Percentiles rank a stretch among this genome's conserved stretches.
These are phyloP conservation scores for Coregonus sp. DNA, from an alignment of 2,797 vertebrate species.

Conservation along the genomic window DNA sequence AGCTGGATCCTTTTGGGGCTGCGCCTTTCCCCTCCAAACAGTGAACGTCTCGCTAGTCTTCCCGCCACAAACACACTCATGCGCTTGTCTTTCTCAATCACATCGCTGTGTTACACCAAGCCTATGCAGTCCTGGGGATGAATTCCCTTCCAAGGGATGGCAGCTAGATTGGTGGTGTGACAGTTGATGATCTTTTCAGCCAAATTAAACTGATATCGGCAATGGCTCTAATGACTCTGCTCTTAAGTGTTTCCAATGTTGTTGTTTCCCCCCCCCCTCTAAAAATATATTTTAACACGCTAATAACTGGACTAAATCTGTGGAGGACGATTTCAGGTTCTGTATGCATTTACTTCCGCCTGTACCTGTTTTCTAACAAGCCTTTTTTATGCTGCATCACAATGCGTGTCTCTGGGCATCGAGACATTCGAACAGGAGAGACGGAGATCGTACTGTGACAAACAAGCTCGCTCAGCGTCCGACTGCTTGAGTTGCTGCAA, in stretches of 20 bases:
- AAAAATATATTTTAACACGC: constrained; percentile 46
- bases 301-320: constrained; percentile 52
- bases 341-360: constrained; percentile 49
- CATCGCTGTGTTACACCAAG: constrained; percentile 50
- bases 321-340: constrained; percentile 48
- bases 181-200: constrained; percentile 4
- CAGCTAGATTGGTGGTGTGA: constrained; percentile 35
- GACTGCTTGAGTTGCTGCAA: constrained; percentile 51
- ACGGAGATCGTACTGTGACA: constrained; percentile 50
- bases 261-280: neutral
- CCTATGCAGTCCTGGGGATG: constrained; percentile 25
- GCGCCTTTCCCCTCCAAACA: constrained; percentile 95
- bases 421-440: constrained; percentile 11
- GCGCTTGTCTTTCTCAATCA: neutral
- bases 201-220: neutral
- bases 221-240: too few species aligned
- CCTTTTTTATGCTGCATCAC: constrained; percentile 71
- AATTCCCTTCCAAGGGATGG: constrained; percentile 12
- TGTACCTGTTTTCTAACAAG: constrained; percentile 55
- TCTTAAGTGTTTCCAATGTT: constrained; percentile 17
- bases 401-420: constrained; percentile 22
- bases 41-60: constrained; percentile 69
- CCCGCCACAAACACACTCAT: constrained; percentile 27
- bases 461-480: constrained; percentile 35
- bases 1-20: constrained; percentile 94